phyloP scores from a whole-genome alignment of 2,113 vertebrate species.

The Corvus cornix region DNA sequence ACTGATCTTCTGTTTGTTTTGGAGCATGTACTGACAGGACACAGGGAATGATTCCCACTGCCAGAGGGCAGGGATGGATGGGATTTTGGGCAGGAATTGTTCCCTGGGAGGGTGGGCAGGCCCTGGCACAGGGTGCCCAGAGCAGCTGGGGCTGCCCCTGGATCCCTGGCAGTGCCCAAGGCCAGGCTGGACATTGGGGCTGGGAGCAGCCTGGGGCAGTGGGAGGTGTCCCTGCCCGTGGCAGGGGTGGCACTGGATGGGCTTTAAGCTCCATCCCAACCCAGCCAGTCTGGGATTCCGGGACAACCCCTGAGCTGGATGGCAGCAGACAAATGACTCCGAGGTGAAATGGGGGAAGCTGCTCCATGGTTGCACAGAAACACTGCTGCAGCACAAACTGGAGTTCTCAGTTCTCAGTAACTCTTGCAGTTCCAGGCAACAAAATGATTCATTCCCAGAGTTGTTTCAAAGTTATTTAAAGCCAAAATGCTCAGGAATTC shows the following conservation, averaged over 20 bases:
- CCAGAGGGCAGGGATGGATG: not conserved
- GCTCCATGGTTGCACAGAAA: not conserved
- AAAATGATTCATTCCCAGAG: not conserved
- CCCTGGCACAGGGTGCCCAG: not conserved
- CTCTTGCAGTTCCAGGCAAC: not conserved
- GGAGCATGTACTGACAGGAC: not conserved
- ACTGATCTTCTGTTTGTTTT: rapidly evolving
- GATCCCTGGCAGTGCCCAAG: not conserved
- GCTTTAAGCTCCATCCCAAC: rapidly evolving
- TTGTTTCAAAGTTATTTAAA: not conserved
- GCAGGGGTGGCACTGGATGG: not conserved
- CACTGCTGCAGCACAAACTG: not conserved
- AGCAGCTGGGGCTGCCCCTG: not conserved
- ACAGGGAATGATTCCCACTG: not conserved
- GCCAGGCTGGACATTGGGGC: not conserved
- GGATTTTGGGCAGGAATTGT: not conserved
- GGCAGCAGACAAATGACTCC: not conserved
- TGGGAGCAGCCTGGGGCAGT: not conserved
- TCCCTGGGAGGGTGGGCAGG: not conserved
- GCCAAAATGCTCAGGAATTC: not conserved
- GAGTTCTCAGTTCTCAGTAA: not conserved
- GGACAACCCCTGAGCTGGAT: not conserved
- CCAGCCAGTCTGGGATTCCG: not conserved
- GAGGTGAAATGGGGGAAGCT: not conserved
- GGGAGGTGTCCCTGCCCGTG: not conserved